These are phyloP conservation scores for Hypsibius dujardini DNA, from an alignment of 1,140 invertebrate species.

Conservation along the genomic window DNA sequence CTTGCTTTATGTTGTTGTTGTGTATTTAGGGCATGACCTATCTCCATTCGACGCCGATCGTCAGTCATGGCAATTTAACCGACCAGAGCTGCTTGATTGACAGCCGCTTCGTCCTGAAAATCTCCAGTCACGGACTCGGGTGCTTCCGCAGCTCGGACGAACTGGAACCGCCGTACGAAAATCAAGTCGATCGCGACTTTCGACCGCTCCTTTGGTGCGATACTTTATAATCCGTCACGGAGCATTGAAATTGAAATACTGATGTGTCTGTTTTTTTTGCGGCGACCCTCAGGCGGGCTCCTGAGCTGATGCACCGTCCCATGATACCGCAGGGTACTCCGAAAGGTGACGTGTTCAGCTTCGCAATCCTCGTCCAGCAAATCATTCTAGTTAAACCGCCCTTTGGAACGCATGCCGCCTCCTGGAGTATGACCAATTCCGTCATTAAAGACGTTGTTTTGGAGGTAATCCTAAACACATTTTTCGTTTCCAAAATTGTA, in stretches of 20 bases:
- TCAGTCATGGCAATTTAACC: neutral
- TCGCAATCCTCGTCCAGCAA: neutral
- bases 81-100: neutral
- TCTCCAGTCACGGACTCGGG: neutral
- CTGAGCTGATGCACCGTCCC: neutral
- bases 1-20: neutral
- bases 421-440: neutral
- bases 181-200: too few relatives aligned
- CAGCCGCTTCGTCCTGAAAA: neutral
- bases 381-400: slow-evolving; percentile 1
- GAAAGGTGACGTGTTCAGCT: neutral
- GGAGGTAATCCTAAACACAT: neutral
- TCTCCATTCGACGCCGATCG: neutral
- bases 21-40: neutral
- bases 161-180: neutral
- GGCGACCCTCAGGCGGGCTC: neutral
- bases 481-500: too few relatives aligned
- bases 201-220: too few relatives aligned
- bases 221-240: neutral
- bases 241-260: neutral
- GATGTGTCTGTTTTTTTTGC: neutral
- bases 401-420: neutral
- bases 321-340: neutral
- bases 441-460: neutral
- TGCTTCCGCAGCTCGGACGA: neutral